Base-by-base conservation (phyloP, 2,113 vertebrate genomes). In the Hystrix cristata region DNA sequence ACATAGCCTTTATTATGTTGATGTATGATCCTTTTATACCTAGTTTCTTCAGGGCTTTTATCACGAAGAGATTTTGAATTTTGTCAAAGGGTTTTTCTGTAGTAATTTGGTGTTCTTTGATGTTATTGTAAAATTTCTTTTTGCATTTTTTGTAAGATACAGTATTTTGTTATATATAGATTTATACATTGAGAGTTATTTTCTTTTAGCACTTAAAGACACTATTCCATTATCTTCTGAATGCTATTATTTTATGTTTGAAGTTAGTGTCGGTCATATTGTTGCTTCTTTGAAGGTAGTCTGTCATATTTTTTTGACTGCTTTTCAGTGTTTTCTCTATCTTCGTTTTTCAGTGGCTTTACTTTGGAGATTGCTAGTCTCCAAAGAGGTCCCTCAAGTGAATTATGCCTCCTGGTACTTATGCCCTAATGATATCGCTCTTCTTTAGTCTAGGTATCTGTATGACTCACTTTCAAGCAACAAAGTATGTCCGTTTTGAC, bases 291-390 rank as follows among this genome's bases (percentile, higher is more conserved):
- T 80, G 43, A 87, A 92, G 55, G 15, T 85, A 38, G 83, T 65
- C 4, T 90, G 55, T 53, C 14, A 48, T 43, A 91, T 96, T 90
- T 85, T 71, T 93, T 80, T 91, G 38, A 87, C 38, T 88, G 25
- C 27, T 95, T 88, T 94, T 91, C 9, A n/a, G 34, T 88, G 14
- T 88, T 95, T 83, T 78, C 18, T 88, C 11, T 91, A 8, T 53
- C 60, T 88, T 90, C 92, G 29, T 78, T 94, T 96, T 95, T 90
- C 19, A 79, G 1, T 38, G 10, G 51, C 87, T 96, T 94, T 62
- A 80, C 62, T 69, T 2, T 67, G 38, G 38, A 38, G 38, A 38
- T 38, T 38, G 19, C n/a, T 79, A 51, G 29, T 93, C 11, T 71
- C 19, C 23, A 86, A 90, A 82, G 25, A 60, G 79, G 46, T 76